Evolutionary conservation across 2,113 vertebrate species (phyloP).

Genomic region (Oenanthe melanoleuca): DNA sequence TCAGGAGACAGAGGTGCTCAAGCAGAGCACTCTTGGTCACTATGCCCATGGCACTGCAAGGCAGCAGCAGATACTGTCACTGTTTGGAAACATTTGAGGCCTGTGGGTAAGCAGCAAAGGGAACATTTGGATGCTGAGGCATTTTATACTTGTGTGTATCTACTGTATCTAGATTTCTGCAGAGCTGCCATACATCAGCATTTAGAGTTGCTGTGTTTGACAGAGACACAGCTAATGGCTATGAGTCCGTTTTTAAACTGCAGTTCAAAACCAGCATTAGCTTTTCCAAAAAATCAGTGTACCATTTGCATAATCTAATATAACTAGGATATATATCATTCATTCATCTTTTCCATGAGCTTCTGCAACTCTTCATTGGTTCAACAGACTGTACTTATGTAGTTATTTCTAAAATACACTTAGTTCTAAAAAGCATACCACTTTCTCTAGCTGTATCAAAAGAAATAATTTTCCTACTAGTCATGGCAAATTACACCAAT

Average conservation of each 20-base stretch:
- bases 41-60: not conserved
- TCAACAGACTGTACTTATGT: not conserved
- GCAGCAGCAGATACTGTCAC: not conserved
- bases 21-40: not conserved
- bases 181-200: not conserved
- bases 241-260: not conserved
- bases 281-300: not conserved
- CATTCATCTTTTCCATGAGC: not conserved
- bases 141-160: not conserved
- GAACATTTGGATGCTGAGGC: not conserved
- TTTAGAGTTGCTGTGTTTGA: not conserved
- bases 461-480: conserved; percentile 9
- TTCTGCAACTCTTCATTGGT: not conserved
- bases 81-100: not conserved
- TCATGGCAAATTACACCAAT: not conserved
- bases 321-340: not conserved
- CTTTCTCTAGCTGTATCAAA: not conserved
- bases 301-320: not conserved
- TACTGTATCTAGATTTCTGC: not conserved
- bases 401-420: not conserved
- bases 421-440: not conserved
- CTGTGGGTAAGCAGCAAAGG: not conserved
- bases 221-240: not conserved
- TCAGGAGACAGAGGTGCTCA: not conserved
- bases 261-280: not conserved